Evolutionary conservation across 2,797 vertebrate species (phyloP).

Genomic region (Spinus olivaceus): DNA sequence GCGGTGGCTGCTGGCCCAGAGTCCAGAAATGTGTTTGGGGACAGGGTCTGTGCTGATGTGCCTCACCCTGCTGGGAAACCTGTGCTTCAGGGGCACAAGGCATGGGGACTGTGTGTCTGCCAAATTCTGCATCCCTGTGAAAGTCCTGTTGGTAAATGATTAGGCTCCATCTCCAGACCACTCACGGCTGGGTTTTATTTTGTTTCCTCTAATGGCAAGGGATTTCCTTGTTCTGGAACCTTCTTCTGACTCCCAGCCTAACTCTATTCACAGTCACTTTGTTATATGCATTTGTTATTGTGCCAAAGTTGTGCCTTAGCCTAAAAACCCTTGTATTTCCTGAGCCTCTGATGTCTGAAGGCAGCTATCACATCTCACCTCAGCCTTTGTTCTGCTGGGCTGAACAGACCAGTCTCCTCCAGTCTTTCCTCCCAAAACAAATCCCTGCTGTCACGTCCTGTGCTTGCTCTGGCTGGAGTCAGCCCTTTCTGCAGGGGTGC

Average conservation of each 20-base stretch:
- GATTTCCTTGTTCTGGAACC: constrained; percentile 14
- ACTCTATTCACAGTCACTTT: neutral
- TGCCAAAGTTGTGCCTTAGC: neutral
- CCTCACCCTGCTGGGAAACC: neutral
- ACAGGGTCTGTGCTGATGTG: neutral
- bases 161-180: neutral
- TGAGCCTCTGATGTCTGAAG: neutral
- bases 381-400: neutral
- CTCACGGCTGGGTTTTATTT: neutral
- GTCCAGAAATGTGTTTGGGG: neutral
- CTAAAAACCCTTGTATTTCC: neutral
- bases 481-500: neutral
- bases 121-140: neutral
- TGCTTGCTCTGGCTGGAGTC: neutral
- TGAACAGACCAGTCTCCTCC: neutral
- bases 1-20: neutral
- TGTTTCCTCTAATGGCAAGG: neutral
- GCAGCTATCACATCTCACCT: neutral
- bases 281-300: neutral
- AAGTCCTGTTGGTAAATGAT: neutral
- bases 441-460: neutral
- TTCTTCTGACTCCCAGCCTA: neutral
- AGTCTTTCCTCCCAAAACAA: neutral
- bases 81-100: neutral
- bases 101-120: neutral